These are phyloP conservation scores for Zoanthus sociatus DNA, from an alignment of 92 coral and sea anemone genomes.

Conservation along the genomic window DNA sequence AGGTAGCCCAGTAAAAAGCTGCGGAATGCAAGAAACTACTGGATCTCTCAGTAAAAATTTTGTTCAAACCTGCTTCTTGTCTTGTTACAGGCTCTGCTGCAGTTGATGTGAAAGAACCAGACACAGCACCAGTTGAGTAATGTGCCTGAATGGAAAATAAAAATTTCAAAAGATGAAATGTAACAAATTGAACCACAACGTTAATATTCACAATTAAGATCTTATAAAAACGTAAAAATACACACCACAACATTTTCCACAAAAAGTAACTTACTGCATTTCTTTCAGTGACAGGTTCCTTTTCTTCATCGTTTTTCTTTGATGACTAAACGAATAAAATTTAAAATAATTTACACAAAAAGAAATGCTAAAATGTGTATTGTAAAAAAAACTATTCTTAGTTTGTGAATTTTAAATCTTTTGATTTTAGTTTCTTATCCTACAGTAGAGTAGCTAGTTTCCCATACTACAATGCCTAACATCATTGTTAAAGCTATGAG, in stretches of 20 bases:
- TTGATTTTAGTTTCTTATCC: no score
- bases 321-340: constrained; percentile 32
- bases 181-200: not conserved
- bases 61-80: constrained; percentile 38
- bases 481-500: no score
- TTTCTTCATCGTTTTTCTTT: constrained; percentile 61
- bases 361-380: not conserved
- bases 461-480: no score
- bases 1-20: no score
- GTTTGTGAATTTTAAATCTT: no score
- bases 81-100: constrained; percentile 43
- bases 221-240: no score
- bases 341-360: not conserved
- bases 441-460: no score
- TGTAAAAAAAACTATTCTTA: no score
- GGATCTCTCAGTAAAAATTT: no score
- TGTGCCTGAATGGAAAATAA: constrained; percentile 10
- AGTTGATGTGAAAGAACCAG: constrained; percentile 36
- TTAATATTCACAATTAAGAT: not conserved
- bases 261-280: constrained; percentile 84
- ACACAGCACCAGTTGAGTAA: constrained; percentile 42
- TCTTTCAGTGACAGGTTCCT: constrained; percentile 81
- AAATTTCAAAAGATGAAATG: not conserved
- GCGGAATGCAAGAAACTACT: no score
- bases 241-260: not conserved